phyloP scores from a whole-genome alignment of 2,113 vertebrate genomes.

The Telmatochromis sp. region DNA sequence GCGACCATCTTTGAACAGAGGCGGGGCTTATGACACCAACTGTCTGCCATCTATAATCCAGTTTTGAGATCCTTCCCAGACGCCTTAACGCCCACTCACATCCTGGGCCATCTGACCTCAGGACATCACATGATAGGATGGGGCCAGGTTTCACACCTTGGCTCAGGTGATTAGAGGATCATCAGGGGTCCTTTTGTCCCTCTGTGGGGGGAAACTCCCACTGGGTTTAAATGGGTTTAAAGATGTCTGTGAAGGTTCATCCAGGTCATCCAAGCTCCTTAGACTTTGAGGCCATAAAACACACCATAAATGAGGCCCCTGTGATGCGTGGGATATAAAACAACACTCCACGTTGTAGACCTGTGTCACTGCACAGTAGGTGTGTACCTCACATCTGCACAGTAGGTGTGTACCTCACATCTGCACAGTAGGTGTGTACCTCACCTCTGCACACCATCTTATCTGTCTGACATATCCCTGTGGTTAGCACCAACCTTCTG shows the following conservation, averaged over 20 bases:
- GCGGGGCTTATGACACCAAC: no score
- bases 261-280: neutral
- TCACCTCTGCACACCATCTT: neutral
- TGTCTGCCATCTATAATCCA: no score
- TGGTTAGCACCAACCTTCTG: conserved; percentile 73
- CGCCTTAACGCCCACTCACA: no score
- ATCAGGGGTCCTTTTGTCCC: no score
- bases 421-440: neutral
- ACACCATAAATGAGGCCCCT: neutral
- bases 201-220: no score
- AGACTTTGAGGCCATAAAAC: neutral
- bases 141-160: no score
- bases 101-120: no score
- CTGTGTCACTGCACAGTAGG: neutral
- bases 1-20: no score
- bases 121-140: rapidly evolving
- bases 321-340: neutral
- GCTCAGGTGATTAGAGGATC: no score
- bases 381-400: neutral
- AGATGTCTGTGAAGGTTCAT: neutral
- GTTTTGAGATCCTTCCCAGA: no score
- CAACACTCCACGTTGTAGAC: neutral
- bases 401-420: no score
- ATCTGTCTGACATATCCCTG: neutral
- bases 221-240: no score